Evolutionary conservation across 2,113 vertebrate species (phyloP).

Genomic region (Melospiza melodia): DNA sequence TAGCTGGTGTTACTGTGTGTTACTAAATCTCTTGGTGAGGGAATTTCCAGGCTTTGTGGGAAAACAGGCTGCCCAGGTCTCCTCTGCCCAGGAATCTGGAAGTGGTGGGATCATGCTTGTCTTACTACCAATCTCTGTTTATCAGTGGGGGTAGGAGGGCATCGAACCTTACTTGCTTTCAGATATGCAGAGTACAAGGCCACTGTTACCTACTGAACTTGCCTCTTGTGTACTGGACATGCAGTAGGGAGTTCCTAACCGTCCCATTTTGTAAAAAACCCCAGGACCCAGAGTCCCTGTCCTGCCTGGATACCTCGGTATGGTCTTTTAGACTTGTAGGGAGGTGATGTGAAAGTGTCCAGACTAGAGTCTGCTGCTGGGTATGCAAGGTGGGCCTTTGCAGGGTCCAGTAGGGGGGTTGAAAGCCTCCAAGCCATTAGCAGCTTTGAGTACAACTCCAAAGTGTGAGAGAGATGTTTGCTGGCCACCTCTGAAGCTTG

Average conservation of each 20-base stretch:
- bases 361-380: neutral
- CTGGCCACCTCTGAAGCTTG: neutral
- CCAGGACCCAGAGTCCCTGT: neutral
- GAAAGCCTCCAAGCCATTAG: neutral
- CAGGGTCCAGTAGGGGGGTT: neutral
- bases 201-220: neutral
- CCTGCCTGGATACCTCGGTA: neutral
- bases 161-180: neutral
- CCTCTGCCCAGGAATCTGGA: neutral
- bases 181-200: neutral
- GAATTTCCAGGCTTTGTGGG: neutral
- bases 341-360: neutral
- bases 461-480: neutral
- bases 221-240: neutral
- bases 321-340: neutral
- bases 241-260: neutral
- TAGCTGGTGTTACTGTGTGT: neutral
- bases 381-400: neutral
- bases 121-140: neutral
- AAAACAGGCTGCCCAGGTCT: neutral
- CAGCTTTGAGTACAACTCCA: neutral
- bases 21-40: neutral
- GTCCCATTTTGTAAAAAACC: neutral
- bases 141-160: neutral
- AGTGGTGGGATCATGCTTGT: neutral